A percentile compares a stretch with the other conserved stretches of the same genome.
Evolutionary conservation across 1,140 invertebrate species (phyloP).

Genomic region (Coenobita brevimanus): DNA sequence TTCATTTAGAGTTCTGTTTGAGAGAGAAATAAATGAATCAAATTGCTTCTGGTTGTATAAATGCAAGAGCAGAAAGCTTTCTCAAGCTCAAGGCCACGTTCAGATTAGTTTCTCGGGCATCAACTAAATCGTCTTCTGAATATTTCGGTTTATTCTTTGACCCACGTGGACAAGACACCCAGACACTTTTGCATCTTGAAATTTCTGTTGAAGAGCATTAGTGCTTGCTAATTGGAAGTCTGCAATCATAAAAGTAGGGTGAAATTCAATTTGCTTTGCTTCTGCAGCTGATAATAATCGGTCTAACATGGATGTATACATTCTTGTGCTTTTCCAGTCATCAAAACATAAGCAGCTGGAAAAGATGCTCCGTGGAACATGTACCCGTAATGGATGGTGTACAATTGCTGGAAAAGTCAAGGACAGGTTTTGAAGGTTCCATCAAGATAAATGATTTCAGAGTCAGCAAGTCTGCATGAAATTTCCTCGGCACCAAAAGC

Average conservation of each 20-base stretch:
- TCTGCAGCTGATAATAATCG: not conserved
- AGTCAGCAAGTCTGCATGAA: not conserved
- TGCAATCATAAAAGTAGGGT: no score
- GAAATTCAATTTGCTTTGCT: not conserved
- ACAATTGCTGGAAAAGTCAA: conserved; percentile 26
- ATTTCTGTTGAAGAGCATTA: no score
- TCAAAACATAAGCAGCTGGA: not conserved
- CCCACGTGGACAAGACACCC: not conserved
- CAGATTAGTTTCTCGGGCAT: no score
- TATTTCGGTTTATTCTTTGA: not conserved
- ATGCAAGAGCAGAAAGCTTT: not conserved
- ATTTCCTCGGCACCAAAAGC: not conserved
- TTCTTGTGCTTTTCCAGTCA: conserved; percentile 1
- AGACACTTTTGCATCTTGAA: not conserved
- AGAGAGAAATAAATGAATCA: not conserved
- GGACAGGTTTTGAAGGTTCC: conserved; percentile 32
- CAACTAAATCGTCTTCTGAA: conserved; percentile 2
- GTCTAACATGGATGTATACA: not conserved
- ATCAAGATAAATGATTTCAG: conserved; percentile 13
- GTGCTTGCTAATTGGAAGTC: no score
- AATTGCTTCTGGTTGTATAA: not conserved
- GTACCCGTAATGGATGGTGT: conserved; percentile 15
- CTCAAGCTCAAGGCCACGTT: no score
- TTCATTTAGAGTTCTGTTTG: not conserved
- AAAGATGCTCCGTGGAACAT: conserved; percentile 8